Conservation (phyloP, 2,888 invertebrate species). For the Lacanobia oleracea region DNA sequence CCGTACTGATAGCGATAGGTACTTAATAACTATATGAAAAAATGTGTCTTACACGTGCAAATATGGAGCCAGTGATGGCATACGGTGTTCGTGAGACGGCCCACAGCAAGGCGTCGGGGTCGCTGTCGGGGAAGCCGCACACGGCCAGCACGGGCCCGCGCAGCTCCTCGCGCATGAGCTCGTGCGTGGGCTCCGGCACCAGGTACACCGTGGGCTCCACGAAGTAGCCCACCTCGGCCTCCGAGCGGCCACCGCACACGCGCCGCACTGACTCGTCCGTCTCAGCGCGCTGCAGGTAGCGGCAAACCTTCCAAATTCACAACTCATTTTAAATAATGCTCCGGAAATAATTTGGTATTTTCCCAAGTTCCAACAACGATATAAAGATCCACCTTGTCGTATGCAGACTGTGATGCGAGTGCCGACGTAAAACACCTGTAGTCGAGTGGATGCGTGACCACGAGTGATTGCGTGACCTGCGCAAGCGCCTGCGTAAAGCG, state of each 20-base stretch:
- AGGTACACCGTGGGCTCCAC: slow-evolving; percentile 97
- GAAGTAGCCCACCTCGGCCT: slow-evolving; percentile 95
- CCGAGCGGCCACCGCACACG: slow-evolving; percentile 95
- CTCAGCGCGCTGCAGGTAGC: slow-evolving; percentile 44
- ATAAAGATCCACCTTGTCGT: slow-evolving; percentile 70
- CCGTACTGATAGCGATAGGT: neutral
- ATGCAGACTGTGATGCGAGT: slow-evolving; percentile 97
- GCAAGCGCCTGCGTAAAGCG: slow-evolving; percentile 69
- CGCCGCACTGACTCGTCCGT: slow-evolving; percentile 73
- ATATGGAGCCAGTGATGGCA: slow-evolving; percentile 92
- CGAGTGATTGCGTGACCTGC: slow-evolving; percentile 92
- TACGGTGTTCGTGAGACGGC: slow-evolving; percentile 93
- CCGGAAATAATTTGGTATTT: neutral
- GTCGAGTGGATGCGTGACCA: slow-evolving; percentile 95
- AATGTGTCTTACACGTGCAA: slow-evolving; percentile 93
- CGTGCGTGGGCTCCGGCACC: slow-evolving; percentile 94
- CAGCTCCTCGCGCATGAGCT: slow-evolving; percentile 96
- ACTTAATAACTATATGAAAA: neutral
- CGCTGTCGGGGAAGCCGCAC: slow-evolving; percentile 94
- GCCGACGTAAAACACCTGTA: slow-evolving; percentile 95
- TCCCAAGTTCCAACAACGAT: neutral
- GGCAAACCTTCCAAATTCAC: slow-evolving; percentile 25
- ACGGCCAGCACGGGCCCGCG: slow-evolving; percentile 97
- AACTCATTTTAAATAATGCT: neutral
- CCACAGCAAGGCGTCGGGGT: slow-evolving; percentile 90